Conservation (phyloP, 1,140 invertebrate genomes). For the Heliconius hermathena region DNA sequence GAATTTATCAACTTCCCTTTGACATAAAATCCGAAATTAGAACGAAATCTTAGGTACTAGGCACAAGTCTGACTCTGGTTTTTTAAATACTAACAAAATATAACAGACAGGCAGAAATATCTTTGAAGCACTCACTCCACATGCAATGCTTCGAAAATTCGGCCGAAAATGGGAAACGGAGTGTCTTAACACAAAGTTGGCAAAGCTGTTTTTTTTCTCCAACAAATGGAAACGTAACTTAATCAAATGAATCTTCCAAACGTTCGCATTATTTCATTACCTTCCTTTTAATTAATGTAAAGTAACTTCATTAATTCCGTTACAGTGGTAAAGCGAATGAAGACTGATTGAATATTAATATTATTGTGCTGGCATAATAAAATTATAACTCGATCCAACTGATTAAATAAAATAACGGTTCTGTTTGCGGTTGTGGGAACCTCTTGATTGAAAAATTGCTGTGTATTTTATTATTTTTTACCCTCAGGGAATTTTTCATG, state of each 20-base stretch:
- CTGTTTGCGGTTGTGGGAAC: conserved; percentile 19
- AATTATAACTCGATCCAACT: conserved; percentile 18
- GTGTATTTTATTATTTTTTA: neutral
- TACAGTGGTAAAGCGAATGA: conserved; percentile 21
- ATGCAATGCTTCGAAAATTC: too few species aligned
- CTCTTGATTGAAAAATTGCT: conserved; percentile 24
- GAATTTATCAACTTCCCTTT: too few species aligned
- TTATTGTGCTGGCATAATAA: conserved; percentile 26
- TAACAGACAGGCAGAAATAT: too few species aligned
- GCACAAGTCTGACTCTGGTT: too few species aligned
- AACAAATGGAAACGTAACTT: neutral
- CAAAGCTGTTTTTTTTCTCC: neutral
- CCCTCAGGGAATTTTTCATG: neutral
- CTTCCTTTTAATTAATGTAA: neutral
- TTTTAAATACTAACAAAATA: too few species aligned
- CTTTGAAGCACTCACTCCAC: too few species aligned
- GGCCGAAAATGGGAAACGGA: too few species aligned
- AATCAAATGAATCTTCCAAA: neutral
- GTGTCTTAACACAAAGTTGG: too few species aligned
- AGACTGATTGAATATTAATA: conserved; percentile 32
- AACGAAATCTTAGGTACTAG: too few species aligned
- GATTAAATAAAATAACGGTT: conserved; percentile 27
- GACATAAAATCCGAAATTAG: too few species aligned
- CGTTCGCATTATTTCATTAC: neutral
- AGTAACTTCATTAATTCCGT: conserved; percentile 19